Conservation (phyloP, 1,140 invertebrate genomes). For the Apis mellifera region DNA sequence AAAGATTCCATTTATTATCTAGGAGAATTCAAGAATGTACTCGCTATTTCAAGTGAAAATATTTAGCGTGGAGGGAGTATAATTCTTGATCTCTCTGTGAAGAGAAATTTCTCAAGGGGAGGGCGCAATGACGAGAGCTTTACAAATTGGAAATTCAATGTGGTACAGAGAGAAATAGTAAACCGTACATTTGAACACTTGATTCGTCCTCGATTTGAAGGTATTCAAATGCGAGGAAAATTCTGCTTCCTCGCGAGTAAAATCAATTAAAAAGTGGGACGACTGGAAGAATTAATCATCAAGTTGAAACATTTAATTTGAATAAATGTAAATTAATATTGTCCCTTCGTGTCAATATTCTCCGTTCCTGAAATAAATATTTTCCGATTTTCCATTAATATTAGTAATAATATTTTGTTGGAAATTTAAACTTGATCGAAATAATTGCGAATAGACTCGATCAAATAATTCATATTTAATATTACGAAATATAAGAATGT, state of each 20-base stretch:
- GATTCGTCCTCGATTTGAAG: background rate
- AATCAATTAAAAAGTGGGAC: conserved; percentile 20
- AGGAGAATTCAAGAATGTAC: background rate
- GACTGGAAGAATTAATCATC: background rate
- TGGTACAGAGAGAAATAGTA: background rate
- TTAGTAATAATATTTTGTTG: background rate
- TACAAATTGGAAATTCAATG: background rate
- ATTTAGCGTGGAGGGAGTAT: background rate
- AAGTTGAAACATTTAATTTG: conserved; percentile 7
- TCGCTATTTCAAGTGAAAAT: background rate
- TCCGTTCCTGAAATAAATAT: no score
- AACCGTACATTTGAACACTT: background rate
- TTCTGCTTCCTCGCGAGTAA: background rate
- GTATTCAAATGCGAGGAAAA: conserved; percentile 5
- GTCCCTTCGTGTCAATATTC: background rate
- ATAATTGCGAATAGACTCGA: no score
- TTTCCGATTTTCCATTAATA: background rate
- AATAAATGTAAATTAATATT: conserved; percentile 8
- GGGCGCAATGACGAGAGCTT: background rate
- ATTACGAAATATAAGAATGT: no score
- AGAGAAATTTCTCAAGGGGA: background rate
- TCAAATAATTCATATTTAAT: no score
- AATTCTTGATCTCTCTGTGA: background rate
- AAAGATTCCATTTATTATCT: no score
- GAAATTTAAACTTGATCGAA: no score